A percentile compares a stretch with the other conserved stretches of the same genome.
Conservation (phyloP, 2,113 vertebrate species). For the Misgurnus mizolepis region DNA sequence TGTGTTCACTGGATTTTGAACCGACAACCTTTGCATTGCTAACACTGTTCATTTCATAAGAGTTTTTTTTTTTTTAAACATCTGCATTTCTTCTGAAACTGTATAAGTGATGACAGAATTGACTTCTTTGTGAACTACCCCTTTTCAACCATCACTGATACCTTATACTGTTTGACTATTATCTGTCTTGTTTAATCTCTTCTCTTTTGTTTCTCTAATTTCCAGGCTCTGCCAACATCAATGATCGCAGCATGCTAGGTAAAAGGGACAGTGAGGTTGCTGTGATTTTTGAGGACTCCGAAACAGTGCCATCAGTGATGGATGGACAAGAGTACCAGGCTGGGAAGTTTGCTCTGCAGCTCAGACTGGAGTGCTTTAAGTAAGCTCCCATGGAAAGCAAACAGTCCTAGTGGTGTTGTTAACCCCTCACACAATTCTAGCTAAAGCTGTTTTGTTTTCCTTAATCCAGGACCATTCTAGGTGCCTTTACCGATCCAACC, state of each 20-base stretch:
- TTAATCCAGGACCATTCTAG: conserved; percentile 83
- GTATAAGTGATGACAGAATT: no score
- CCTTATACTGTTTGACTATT: no score
- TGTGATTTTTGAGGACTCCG: conserved; percentile 86
- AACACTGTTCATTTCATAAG: no score
- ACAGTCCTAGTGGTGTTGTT: background rate
- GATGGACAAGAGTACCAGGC: conserved; percentile 84
- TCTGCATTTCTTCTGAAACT: no score
- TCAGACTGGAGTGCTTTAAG: conserved; percentile 95
- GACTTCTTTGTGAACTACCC: no score
- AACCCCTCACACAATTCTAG: background rate
- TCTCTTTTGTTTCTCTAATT: background rate
- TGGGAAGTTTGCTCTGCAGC: conserved; percentile 81
- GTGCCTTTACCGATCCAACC: conserved; percentile 78
- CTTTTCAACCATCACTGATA: no score
- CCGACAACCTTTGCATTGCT: no score
- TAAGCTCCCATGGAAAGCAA: conserved; percentile 53
- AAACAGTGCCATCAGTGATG: conserved; percentile 83
- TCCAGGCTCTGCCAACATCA: conserved; percentile 96
- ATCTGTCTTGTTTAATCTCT: background rate
- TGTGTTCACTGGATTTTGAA: no score
- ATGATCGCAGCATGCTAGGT: conserved; percentile 97
- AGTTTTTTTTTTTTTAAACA: no score
- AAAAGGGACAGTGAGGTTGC: conserved; percentile 97
- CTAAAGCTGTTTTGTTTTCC: background rate